Evolutionary conservation across 1,140 invertebrate species (phyloP).

Genomic region (Uloborus diversus): DNA sequence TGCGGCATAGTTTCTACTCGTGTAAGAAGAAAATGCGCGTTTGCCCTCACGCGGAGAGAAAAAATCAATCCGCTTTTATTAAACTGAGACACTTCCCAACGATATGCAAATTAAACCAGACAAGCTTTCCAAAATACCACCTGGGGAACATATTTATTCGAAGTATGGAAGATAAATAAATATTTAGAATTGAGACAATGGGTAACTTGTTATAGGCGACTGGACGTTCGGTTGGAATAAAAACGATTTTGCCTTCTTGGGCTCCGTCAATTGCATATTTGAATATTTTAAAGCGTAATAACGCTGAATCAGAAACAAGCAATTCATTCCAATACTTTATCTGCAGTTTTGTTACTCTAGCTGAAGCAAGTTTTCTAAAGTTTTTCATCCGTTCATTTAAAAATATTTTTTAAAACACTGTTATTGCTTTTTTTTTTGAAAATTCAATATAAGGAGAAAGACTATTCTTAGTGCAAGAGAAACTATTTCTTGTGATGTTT

Average conservation of each 20-base stretch:
- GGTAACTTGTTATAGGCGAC: neutral
- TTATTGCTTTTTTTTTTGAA: too few relatives aligned
- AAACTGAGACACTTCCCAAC: neutral
- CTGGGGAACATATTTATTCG: neutral
- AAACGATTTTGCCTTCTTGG: neutral
- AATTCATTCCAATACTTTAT: neutral
- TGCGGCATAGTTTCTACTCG: too few relatives aligned
- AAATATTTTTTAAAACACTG: neutral
- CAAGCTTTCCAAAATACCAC: neutral
- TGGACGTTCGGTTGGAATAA: neutral
- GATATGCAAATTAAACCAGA: neutral
- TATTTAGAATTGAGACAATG: neutral
- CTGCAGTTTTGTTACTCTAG: neutral
- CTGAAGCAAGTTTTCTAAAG: neutral
- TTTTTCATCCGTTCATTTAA: neutral
- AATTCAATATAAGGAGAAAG: too few relatives aligned
- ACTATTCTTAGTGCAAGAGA: too few relatives aligned
- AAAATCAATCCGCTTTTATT: neutral
- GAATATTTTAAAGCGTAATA: neutral
- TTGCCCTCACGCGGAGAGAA: too few relatives aligned
- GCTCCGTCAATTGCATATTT: neutral
- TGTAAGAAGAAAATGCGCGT: too few relatives aligned
- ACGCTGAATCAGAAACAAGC: neutral
- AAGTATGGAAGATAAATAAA: neutral
- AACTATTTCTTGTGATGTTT: too few relatives aligned